Base-by-base conservation (phyloP, 2,797 vertebrate genomes). In the Mionectes olivaceus region DNA sequence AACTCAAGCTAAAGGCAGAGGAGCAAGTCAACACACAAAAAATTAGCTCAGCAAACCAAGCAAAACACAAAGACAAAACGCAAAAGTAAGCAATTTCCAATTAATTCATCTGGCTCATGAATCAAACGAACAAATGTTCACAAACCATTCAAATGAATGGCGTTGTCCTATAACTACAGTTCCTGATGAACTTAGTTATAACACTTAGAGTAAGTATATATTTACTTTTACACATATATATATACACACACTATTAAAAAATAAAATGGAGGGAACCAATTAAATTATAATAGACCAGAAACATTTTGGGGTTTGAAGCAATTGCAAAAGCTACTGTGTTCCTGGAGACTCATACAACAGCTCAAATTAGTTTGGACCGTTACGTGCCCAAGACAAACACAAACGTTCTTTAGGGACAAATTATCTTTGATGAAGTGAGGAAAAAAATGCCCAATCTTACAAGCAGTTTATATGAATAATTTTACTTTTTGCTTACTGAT, bases 381-480 rank as follows among this genome's bases (percentile, higher is more conserved):
- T 13, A 64, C 11, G 32, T 64, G 43, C 61, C 32, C 61, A 64
- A 46, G 43, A 46, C 30, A 44, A 64, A 95, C 74, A 79, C n/a
- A 96, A 94, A 63, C 28, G 22, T 68, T 89, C 57, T 92, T 95
- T 22, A 79, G 8, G 79, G 90, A 94, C 85, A 87, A 94, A 95
- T 86, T 94, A 60, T 76, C n/a, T 82, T 85, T 68, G 71, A 95
- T 73, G 60, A 96, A 93, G 81, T 49, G 43, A 27, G 30, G 86
- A 43, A 85, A 96, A 96, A 91, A 75, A 1, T 71, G 43, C 82
- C 69, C 83, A 85, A 63, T 82, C 23, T 87, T 89, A 95, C 27
- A 95, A 80, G 59, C 49, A 71, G 64, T 59, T 92, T 90, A 73
- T 67, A 74, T 46, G 10, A 95, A 9, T 89, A 43, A 83, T 77